Percentiles rank a stretch among this genome's conserved stretches.
Evolutionary conservation across 1,140 invertebrate species (phyloP).

Genomic region (Euborellia annulipes): DNA sequence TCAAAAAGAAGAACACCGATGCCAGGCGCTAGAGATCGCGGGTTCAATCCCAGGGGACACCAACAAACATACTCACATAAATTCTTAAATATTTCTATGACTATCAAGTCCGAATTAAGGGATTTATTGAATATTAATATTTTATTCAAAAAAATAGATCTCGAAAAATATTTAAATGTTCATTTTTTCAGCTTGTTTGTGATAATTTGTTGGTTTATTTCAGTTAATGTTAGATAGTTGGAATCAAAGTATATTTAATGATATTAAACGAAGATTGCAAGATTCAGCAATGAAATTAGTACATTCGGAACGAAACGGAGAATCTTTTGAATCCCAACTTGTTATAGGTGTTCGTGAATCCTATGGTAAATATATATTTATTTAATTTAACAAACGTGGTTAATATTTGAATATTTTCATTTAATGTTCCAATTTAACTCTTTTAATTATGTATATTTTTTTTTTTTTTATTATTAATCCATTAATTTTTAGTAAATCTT

Average conservation of each 20-base stretch:
- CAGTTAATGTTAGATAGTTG: conserved; percentile 95
- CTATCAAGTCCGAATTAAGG: too few species aligned
- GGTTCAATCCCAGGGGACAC: too few species aligned
- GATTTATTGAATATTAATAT: too few species aligned
- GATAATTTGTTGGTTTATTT: too few species aligned
- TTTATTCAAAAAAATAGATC: too few species aligned
- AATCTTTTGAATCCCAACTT: conserved; percentile 92
- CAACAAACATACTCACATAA: too few species aligned
- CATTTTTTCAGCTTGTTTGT: too few species aligned
- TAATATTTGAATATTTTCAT: conserved; percentile 1
- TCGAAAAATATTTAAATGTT: too few species aligned
- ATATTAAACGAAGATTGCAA: conserved; percentile 86
- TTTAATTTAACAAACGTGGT: not conserved
- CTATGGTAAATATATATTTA: conserved; percentile 46
- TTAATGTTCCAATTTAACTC: not conserved
- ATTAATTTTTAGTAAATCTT: conserved; percentile 66
- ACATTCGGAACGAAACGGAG: conserved; percentile 88
- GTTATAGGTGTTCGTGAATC: conserved; percentile 94
- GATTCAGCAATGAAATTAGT: conserved; percentile 96
- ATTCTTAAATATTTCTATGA: too few species aligned
- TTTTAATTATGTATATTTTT: conserved; percentile 1
- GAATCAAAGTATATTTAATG: conserved; percentile 93
- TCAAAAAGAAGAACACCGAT: too few species aligned
- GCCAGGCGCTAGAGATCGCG: too few species aligned
- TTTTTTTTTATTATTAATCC: conserved; percentile 10